A percentile compares a stretch with the other conserved stretches of the same genome.
Evolutionary conservation across 2,113 vertebrate genomes (phyloP).

Genomic region (Dolichallabes microphthalmus): DNA sequence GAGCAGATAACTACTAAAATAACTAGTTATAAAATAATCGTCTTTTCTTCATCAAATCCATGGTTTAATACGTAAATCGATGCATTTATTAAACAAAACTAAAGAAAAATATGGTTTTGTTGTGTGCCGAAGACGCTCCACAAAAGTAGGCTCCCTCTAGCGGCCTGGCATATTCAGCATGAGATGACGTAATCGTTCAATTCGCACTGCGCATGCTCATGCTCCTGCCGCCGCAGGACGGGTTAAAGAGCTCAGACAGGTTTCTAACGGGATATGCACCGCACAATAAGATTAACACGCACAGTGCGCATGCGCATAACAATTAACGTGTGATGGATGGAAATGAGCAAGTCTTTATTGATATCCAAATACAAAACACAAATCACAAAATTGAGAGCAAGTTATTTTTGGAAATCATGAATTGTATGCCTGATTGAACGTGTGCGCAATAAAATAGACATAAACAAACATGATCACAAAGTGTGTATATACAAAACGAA

Average conservation of each 20-base stretch:
- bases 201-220: neutral
- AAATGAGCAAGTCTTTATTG: neutral
- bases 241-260: neutral
- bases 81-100: neutral
- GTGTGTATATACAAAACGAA: neutral
- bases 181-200: neutral
- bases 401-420: neutral
- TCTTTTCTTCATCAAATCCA: neutral
- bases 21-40: neutral
- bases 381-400: neutral
- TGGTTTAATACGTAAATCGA: neutral
- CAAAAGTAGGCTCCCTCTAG: neutral
- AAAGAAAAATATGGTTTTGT: neutral
- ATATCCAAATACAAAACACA: neutral
- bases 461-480: neutral
- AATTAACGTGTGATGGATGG: neutral
- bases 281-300: neutral
- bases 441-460: no score
- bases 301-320: neutral
- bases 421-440: neutral
- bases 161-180: neutral
- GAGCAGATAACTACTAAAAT: neutral
- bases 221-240: neutral
- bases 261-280: no score
- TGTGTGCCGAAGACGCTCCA: neutral